phyloP scores from a whole-genome alignment of 1,140 invertebrate species.

The Halyomorpha halys region DNA sequence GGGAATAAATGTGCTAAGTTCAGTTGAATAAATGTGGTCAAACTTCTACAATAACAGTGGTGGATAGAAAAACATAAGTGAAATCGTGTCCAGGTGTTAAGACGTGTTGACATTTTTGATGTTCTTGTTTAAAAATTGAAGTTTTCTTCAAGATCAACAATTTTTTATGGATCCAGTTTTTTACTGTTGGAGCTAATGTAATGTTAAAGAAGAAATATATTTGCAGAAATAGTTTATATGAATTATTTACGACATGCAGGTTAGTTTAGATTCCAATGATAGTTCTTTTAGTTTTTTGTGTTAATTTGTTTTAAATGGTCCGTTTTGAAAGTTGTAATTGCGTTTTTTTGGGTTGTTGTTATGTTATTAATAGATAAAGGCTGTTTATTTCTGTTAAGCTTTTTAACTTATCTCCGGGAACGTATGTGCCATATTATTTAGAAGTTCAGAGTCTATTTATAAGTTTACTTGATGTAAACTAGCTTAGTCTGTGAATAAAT shows the following conservation, averaged over 20 bases:
- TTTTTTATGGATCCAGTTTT: slow-evolving; percentile 18
- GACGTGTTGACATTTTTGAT: slow-evolving; percentile 23
- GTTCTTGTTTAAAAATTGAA: slow-evolving; percentile 14
- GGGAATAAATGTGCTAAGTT: not conserved
- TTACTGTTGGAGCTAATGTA: slow-evolving; percentile 25
- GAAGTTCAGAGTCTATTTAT: no score
- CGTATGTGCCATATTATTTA: no score
- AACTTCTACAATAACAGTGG: not conserved
- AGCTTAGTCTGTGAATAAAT: no score
- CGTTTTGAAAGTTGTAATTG: no score
- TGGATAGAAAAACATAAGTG: slow-evolving; percentile 19
- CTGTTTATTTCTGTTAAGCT: no score
- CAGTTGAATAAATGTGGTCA: not conserved
- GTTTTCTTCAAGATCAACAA: not conserved
- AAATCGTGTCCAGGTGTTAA: slow-evolving; percentile 21
- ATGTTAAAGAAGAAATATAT: slow-evolving; percentile 25
- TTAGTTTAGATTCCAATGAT: slow-evolving; percentile 17
- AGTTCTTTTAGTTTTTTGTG: no score
- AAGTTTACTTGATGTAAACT: no score
- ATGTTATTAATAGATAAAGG: no score
- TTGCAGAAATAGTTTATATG: slow-evolving; percentile 27
- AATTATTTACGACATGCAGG: slow-evolving; percentile 31
- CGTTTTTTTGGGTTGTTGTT: no score
- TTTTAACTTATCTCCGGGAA: no score
- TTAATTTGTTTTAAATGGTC: no score